Percentiles rank a stretch among this genome's conserved stretches.
Evolutionary conservation across 2,113 vertebrate genomes (phyloP).

Genomic region (Chascanopsetta lugubris): DNA sequence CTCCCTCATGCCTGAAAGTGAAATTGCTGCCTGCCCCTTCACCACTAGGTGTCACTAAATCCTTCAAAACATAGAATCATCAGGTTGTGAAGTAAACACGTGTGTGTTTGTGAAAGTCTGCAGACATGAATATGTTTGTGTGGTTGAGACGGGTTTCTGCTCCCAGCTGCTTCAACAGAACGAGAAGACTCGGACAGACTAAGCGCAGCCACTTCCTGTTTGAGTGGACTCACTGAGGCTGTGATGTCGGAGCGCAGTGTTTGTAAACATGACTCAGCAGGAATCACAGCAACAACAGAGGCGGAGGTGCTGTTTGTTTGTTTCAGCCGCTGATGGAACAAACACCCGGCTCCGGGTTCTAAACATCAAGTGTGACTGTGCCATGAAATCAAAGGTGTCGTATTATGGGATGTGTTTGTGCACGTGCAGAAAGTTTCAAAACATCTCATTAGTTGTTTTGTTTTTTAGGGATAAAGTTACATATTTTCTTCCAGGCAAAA

Average conservation of each 20-base stretch:
- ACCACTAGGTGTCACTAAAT: too few species aligned
- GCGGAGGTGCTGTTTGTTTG: slow-evolving; percentile 42
- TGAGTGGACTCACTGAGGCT: slow-evolving; percentile 20
- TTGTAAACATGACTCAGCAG: not conserved
- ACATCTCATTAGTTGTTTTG: not conserved
- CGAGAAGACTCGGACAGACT: not conserved
- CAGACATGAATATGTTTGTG: not conserved
- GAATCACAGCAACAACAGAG: not conserved
- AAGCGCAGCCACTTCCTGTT: slow-evolving; percentile 26
- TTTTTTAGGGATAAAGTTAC: too few species aligned
- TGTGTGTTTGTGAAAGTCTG: too few species aligned
- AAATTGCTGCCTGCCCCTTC: too few species aligned
- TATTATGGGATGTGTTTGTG: not conserved
- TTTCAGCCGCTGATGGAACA: too few species aligned
- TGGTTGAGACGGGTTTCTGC: not conserved
- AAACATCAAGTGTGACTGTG: too few species aligned
- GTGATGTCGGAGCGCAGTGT: slow-evolving; percentile 13
- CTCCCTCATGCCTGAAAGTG: too few species aligned
- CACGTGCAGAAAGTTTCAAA: not conserved
- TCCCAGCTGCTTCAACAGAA: slow-evolving; percentile 34
- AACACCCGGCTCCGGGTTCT: too few species aligned
- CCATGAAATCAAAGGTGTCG: not conserved
- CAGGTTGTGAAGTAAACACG: too few species aligned
- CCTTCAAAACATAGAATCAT: too few species aligned
- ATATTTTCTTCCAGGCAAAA: too few species aligned